These are phyloP conservation scores for Phylloscopus trochilus DNA, from an alignment of 2,113 vertebrate genomes.

Conservation along the genomic window DNA sequence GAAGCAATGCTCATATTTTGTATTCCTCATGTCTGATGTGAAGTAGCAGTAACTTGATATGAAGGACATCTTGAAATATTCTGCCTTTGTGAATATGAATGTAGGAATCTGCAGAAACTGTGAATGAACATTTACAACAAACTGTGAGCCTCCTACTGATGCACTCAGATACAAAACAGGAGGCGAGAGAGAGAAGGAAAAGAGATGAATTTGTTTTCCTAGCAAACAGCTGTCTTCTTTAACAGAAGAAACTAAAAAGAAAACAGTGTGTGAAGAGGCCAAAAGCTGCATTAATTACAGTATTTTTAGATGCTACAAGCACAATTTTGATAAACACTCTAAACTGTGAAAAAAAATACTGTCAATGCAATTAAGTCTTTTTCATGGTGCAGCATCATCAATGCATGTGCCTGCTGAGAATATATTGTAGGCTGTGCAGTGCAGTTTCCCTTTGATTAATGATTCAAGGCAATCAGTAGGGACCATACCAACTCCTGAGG, in stretches of 20 bases:
- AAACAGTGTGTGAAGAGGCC: constrained; percentile 35
- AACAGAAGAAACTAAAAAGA: constrained; percentile 51
- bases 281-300: constrained; percentile 58
- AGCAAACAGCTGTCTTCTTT: constrained; percentile 58
- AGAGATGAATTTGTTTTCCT: constrained; percentile 62
- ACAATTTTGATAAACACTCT: constrained; percentile 58
- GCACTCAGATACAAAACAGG: constrained; percentile 49
- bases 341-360: constrained; percentile 40
- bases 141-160: constrained; percentile 51
- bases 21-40: background rate
- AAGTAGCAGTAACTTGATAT: background rate
- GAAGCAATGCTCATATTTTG: background rate
- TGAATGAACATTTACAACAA: constrained; percentile 67
- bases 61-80: constrained; percentile 55
- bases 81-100: constrained; percentile 55
- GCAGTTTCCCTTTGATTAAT: constrained; percentile 43
- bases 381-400: constrained; percentile 39
- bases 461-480: constrained; percentile 30
- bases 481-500: constrained; percentile 19
- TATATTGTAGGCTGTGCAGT: background rate
- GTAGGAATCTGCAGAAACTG: constrained; percentile 48
- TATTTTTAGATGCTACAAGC: constrained; percentile 68
- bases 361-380: constrained; percentile 46
- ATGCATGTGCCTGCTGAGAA: constrained; percentile 12
- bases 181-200: constrained; percentile 46